Base-by-base conservation (phyloP, 2,797 vertebrate species). In the Spinibarbus caldwelli region DNA sequence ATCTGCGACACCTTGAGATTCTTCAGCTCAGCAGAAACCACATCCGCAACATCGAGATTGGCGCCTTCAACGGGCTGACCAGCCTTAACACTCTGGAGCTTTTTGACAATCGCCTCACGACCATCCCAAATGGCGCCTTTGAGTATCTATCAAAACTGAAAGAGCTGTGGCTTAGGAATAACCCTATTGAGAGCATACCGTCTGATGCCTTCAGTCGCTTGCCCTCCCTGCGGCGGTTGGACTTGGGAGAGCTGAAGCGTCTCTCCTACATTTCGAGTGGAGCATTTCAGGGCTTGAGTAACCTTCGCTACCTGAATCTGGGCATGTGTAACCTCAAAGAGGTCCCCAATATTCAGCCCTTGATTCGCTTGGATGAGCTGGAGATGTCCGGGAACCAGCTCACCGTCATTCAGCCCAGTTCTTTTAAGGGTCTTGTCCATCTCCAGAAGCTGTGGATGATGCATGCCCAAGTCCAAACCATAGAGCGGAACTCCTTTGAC, bases 381-480 rank as follows among this genome's bases (percentile, higher is more conserved):
- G 98, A 99, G 93, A 98, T 99, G 96, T 99, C 98, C 83, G 98
- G 98, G 88, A 99, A 99, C 90, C 98, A 98, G 92, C 94, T 99
- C 87, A 93, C 97, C 23, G 93, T 98, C 83, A 94, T 99, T 86
- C 96, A 97, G 89, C 98, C 98, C 21, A 97, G 97, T 82, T 97
- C 98, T 19, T 99, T 99, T 90, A 97, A 97, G 88, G 98, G 98
- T n/a, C 93, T 99, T 89, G 94, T 96, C 89, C 97, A 99, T 92
- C 97, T 99, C 88, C 98, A 99, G 91, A 99, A 99, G 95, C 92
- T 99, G 91, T 99, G 98, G 98, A 99, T 99, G 96, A 99, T 99
- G 95, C 98, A 99, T 86, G 97, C 98, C 86, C 98, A 99, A 93
- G 97, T 99, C 91, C 98, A 99, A 93, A 96, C 96, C 82, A 99